Percentiles rank a stretch among this genome's conserved stretches.
Evolutionary conservation across 2,113 vertebrate species (phyloP).

Genomic region (Calidris pygmaea): DNA sequence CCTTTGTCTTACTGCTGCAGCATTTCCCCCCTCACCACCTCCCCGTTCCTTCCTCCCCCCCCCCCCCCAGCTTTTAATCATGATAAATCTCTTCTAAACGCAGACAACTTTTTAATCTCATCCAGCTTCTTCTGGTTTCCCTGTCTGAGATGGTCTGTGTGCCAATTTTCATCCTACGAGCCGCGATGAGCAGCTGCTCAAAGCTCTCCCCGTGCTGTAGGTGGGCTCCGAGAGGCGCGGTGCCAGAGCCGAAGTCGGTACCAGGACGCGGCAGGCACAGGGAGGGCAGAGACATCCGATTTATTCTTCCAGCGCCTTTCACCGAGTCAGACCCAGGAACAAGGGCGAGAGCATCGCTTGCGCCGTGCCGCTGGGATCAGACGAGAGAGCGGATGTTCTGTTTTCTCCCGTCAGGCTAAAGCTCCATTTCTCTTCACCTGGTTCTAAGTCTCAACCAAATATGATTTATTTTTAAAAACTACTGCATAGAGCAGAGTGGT

Average conservation of each 20-base stretch:
- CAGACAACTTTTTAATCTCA: conserved; percentile 35
- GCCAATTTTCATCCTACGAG: not conserved
- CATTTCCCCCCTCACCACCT: not conserved
- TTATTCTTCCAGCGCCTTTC: not conserved
- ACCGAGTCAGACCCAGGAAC: conserved; percentile 30
- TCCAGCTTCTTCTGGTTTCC: conserved; percentile 10
- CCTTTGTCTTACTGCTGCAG: not conserved
- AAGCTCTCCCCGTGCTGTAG: conserved; percentile 1
- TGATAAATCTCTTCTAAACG: conserved; percentile 23
- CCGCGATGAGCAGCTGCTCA: not conserved
- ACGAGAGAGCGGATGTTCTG: not conserved
- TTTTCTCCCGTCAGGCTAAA: not conserved
- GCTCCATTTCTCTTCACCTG: not conserved
- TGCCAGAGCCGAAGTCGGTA: conserved; percentile 8
- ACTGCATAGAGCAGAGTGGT: not conserved
- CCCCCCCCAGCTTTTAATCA: not conserved
- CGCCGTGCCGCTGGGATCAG: not conserved
- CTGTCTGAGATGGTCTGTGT: not conserved
- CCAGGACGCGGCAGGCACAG: conserved; percentile 38
- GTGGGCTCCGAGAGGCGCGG: not conserved
- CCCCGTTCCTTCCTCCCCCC: not conserved
- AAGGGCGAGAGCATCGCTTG: conserved; percentile 1
- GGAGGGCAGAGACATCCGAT: not conserved
- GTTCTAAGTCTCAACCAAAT: not conserved
- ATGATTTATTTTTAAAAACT: not conserved